Conservation (phyloP, 2,797 vertebrate genomes). For the Chaunax sp. region DNA sequence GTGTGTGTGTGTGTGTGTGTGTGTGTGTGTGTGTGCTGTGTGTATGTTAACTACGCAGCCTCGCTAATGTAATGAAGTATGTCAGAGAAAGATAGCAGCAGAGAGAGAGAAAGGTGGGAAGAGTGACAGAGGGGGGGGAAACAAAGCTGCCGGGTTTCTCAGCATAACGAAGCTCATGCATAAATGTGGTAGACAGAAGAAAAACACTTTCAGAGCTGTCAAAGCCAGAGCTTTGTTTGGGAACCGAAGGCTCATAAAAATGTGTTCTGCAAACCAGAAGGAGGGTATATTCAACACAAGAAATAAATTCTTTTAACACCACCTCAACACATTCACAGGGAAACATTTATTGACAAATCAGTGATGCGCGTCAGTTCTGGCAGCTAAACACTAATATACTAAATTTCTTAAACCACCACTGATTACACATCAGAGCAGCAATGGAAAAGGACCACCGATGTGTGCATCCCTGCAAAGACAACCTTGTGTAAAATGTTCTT, state of each 20-base stretch:
- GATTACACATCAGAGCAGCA: too few relatives aligned
- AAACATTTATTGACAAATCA: conserved; percentile 22
- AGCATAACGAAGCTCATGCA: conserved; percentile 27
- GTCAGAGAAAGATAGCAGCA: conserved; percentile 52
- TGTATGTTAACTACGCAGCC: conserved; percentile 29
- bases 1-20: conserved; percentile 18
- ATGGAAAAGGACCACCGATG: too few relatives aligned
- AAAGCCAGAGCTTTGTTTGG: conserved; percentile 41
- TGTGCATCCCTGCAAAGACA: too few relatives aligned
- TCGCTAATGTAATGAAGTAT: conserved; percentile 64
- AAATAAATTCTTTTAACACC: conserved; percentile 22
- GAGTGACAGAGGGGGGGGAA: conserved; percentile 40
- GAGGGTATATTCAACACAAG: conserved; percentile 18
- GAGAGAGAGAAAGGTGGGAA: conserved; percentile 33
- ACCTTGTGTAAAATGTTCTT: too few relatives aligned
- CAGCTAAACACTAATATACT: conserved; percentile 8
- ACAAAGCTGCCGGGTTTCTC: conserved; percentile 56
- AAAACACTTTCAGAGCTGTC: conserved; percentile 46
- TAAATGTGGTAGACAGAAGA: conserved; percentile 50
- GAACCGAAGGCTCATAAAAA: conserved; percentile 38
- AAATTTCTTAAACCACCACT: too few relatives aligned
- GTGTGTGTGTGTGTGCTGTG: conserved; percentile 19
- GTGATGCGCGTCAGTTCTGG: conserved; percentile 26
- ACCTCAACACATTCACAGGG: conserved; percentile 25
- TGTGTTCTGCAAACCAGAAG: conserved; percentile 21